A percentile compares a stretch with the other conserved stretches of the same genome.
These are phyloP conservation scores for Zaprionus obscuricornis DNA, from an alignment of 2,888 invertebrate species.

Conservation along the genomic window DNA sequence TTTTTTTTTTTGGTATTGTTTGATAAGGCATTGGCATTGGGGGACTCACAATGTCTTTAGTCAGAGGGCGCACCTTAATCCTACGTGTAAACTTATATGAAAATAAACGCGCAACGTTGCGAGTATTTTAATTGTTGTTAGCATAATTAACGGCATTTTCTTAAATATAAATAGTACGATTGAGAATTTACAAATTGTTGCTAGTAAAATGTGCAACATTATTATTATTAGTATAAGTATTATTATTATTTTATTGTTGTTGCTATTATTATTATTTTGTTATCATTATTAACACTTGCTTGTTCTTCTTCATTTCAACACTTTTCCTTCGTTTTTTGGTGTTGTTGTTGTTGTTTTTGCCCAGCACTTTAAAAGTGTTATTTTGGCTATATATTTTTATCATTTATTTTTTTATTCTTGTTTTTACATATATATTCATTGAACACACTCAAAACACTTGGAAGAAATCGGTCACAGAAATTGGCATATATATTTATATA, in stretches of 20 bases:
- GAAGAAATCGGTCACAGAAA: conserved; percentile 41
- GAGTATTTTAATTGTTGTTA: conserved; percentile 27
- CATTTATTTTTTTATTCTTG: conserved; percentile 12
- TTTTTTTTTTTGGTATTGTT: conserved; percentile 8
- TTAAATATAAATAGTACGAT: conserved; percentile 30
- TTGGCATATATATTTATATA: conserved; percentile 45
- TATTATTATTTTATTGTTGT: conserved; percentile 35
- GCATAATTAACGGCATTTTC: conserved; percentile 38
- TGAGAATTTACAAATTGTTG: conserved; percentile 38
- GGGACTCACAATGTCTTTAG: conserved; percentile 80
- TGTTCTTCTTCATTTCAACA: conserved; percentile 16
- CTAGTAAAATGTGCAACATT: conserved; percentile 45
- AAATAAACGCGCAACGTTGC: conserved; percentile 67
- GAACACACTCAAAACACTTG: conserved; percentile 45
- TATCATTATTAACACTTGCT: conserved; percentile 19
- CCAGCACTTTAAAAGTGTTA: conserved; percentile 48
- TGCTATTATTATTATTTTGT: conserved; percentile 27
- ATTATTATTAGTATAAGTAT: conserved; percentile 25
- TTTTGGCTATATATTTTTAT: conserved; percentile 52
- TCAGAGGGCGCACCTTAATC: conserved; percentile 79
- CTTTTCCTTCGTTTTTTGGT: conserved; percentile 22
- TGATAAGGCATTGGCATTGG: conserved; percentile 30
- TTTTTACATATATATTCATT: conserved; percentile 17
- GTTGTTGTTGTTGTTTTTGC: conserved; percentile 24
- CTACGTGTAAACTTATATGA: conserved; percentile 79